A percentile compares a stretch with the other conserved stretches of the same genome.
Evolutionary conservation across 2,888 invertebrate genomes (phyloP).

Genomic region (Rambutsinella grinnellia): DNA sequence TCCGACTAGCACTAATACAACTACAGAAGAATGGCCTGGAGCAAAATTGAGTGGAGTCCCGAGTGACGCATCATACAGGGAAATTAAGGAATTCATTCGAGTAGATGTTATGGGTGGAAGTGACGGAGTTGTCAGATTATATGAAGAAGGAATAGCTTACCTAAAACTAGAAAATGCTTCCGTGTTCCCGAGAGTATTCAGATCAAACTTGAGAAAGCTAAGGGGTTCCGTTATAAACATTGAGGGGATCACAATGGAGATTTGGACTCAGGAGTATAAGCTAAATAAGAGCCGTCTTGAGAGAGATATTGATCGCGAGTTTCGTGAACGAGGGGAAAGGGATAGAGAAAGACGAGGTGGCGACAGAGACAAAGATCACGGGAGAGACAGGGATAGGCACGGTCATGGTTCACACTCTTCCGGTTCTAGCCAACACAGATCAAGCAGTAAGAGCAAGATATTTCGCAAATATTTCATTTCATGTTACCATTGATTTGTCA

Average conservation of each 20-base stretch:
- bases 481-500: neutral
- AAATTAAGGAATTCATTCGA: constrained; percentile 62
- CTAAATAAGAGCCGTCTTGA: constrained; percentile 55
- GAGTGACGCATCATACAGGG: constrained; percentile 64
- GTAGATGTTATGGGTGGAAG: constrained; percentile 63
- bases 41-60: constrained; percentile 60
- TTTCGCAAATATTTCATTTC: too few species aligned
- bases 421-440: constrained; percentile 34
- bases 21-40: constrained; percentile 58
- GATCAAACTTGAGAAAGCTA: constrained; percentile 59
- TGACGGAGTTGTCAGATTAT: constrained; percentile 62
- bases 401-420: constrained; percentile 22
- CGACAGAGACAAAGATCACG: constrained; percentile 46
- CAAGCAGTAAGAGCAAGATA: constrained; percentile 59
- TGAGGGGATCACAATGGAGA: constrained; percentile 57
- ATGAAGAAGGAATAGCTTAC: constrained; percentile 62
- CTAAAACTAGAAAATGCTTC: constrained; percentile 57
- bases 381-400: constrained; percentile 52
- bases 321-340: constrained; percentile 57
- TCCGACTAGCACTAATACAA: constrained; percentile 48
- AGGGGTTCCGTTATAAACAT: constrained; percentile 51
- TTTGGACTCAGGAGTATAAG: constrained; percentile 57
- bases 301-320: constrained; percentile 58
- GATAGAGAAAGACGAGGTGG: constrained; percentile 41
- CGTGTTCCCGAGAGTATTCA: constrained; percentile 59